A percentile compares a stretch with the other conserved stretches of the same genome.
These are phyloP conservation scores for Corvus cornix DNA, from an alignment of 2,113 vertebrate genomes.

Conservation along the genomic window DNA sequence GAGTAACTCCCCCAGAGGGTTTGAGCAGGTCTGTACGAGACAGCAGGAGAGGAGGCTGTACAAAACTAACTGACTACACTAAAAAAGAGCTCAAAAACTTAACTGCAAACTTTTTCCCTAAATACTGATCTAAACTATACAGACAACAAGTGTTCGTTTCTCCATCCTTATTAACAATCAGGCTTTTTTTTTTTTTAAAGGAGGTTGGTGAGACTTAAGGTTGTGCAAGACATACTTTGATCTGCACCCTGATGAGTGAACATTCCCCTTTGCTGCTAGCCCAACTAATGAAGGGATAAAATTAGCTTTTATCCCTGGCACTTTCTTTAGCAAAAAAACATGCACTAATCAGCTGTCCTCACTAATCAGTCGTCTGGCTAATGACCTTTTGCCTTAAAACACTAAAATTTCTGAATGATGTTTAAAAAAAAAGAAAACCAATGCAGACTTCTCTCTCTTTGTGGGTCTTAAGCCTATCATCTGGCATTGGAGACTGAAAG, in stretches of 20 bases:
- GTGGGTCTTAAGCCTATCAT: slow-evolving; percentile 61
- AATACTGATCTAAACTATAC: neutral
- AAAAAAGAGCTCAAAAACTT: neutral
- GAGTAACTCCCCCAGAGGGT: neutral
- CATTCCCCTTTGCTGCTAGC: slow-evolving; percentile 83
- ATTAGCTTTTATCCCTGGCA: slow-evolving; percentile 86
- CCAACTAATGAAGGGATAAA: slow-evolving; percentile 95
- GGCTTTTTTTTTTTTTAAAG: neutral
- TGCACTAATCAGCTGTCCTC: slow-evolving; percentile 89
- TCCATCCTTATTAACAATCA: slow-evolving; percentile 42
- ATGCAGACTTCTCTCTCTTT: slow-evolving; percentile 52
- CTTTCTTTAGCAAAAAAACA: slow-evolving; percentile 83
- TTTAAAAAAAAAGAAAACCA: neutral
- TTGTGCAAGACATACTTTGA: slow-evolving; percentile 85
- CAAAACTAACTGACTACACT: neutral
- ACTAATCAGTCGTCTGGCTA: slow-evolving; percentile 85
- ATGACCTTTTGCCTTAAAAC: slow-evolving; percentile 87
- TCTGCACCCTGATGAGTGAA: slow-evolving; percentile 87
- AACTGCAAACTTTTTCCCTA: neutral
- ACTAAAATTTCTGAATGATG: slow-evolving; percentile 78
- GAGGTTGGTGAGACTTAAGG: slow-evolving; percentile 65
- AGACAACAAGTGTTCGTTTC: neutral
- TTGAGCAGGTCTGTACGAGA: neutral
- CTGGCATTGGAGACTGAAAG: slow-evolving; percentile 67
- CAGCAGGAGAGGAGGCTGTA: neutral